phyloP scores from a whole-genome alignment of 1,140 invertebrate species.

The Ostrea edulis region DNA sequence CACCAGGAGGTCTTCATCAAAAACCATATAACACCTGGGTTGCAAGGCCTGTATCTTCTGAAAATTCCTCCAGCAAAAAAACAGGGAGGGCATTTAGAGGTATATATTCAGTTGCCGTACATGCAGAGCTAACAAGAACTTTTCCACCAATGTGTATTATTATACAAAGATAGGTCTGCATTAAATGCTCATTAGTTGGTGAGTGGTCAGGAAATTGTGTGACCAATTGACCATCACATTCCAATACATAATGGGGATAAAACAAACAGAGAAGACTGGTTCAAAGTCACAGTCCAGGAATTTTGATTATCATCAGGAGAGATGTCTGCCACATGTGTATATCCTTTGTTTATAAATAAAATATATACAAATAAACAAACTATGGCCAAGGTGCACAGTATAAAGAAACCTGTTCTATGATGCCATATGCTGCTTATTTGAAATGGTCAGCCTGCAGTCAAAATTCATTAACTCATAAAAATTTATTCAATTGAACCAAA shows the following conservation, averaged over 20 bases:
- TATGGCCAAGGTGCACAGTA: not conserved
- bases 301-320: constrained; percentile 8
- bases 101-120: no score
- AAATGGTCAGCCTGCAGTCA: no score
- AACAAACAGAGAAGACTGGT: not conserved
- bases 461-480: no score
- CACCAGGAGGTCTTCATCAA: not conserved
- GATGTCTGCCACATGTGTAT: not conserved
- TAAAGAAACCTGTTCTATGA: no score
- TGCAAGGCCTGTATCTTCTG: not conserved
- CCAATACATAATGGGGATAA: not conserved
- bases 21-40: not conserved
- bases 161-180: not conserved
- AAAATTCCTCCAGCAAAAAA: not conserved
- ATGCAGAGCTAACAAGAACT: not conserved
- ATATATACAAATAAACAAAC: not conserved
- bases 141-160: not conserved
- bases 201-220: constrained; percentile 3
- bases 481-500: no score
- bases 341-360: not conserved
- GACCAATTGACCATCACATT: constrained; percentile 27
- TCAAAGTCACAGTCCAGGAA: not conserved
- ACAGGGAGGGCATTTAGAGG: not conserved
- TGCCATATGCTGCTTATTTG: no score
- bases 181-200: constrained; percentile 21